Percentiles rank a stretch among this genome's conserved stretches.
Conservation (phyloP, 1,140 invertebrate genomes). For the Colletes latitarsis region DNA sequence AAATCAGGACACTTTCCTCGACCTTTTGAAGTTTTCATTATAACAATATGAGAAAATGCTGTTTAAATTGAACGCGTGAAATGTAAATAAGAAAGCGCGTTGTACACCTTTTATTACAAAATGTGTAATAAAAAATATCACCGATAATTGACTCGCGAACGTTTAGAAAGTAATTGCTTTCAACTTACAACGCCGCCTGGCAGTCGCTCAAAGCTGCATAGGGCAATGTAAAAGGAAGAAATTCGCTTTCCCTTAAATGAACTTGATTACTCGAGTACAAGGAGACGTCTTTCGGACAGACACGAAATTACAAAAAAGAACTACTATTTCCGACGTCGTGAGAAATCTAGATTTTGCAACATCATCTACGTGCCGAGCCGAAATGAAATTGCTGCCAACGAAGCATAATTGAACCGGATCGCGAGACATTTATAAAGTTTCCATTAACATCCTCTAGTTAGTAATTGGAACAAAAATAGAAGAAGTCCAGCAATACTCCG, state of each 20-base stretch:
- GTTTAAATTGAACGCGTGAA: slow-evolving; percentile 6
- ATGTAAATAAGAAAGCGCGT: slow-evolving; percentile 8
- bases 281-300: too few species aligned
- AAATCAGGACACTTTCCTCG: too few species aligned
- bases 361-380: too few species aligned
- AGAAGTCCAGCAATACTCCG: too few species aligned
- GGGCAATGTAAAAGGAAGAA: not conserved
- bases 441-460: not conserved
- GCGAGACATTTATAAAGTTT: not conserved
- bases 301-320: not conserved
- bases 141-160: slow-evolving; percentile 32
- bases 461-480: not conserved
- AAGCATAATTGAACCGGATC: not conserved
- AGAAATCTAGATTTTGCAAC: not conserved
- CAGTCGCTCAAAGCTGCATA: not conserved
- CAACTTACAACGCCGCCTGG: slow-evolving; percentile 6
- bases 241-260: slow-evolving; percentile 24
- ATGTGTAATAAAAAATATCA: slow-evolving; percentile 34
- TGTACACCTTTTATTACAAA: not conserved
- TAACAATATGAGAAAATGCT: not conserved
- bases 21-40: too few species aligned
- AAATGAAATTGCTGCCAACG: slow-evolving; percentile 2
- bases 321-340: not conserved
- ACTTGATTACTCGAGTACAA: not conserved
- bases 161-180: slow-evolving; percentile 7